These are phyloP conservation scores for Threskiornis aethiopicus DNA, from an alignment of 2,797 vertebrate genomes.

Conservation along the genomic window DNA sequence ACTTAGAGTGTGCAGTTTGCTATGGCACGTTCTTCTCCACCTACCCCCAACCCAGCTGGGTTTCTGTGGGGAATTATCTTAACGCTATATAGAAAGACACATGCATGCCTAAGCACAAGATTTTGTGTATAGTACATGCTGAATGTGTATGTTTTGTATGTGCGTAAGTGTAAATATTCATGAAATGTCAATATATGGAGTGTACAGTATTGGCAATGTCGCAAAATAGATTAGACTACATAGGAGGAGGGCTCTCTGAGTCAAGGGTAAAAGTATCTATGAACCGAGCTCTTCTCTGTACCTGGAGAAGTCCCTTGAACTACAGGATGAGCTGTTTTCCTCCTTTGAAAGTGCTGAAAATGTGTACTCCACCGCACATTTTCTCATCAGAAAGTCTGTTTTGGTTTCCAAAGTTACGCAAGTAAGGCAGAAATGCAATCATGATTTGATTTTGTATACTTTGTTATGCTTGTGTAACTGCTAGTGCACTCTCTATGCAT, in stretches of 20 bases:
- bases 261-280: background rate
- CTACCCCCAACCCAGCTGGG: constrained; percentile 22
- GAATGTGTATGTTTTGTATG: background rate
- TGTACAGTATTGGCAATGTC: background rate
- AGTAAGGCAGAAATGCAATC: background rate
- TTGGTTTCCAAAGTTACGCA: background rate
- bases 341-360: background rate
- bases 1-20: constrained; percentile 14
- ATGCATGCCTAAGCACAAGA: background rate
- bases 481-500: background rate
- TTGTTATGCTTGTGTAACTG: background rate
- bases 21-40: background rate
- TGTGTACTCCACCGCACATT: rapidly evolving
- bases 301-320: background rate
- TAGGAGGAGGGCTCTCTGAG: background rate
- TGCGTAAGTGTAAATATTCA: background rate
- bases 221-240: background rate
- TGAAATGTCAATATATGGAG: background rate
- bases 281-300: background rate
- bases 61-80: background rate
- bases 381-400: background rate
- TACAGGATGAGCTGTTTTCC: background rate
- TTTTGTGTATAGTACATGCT: background rate
- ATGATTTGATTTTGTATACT: background rate
- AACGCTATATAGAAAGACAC: background rate